A percentile compares a stretch with the other conserved stretches of the same genome.
Evolutionary conservation across 2,797 vertebrate genomes (phyloP).

Genomic region (Rhinophrynus dorsalis): DNA sequence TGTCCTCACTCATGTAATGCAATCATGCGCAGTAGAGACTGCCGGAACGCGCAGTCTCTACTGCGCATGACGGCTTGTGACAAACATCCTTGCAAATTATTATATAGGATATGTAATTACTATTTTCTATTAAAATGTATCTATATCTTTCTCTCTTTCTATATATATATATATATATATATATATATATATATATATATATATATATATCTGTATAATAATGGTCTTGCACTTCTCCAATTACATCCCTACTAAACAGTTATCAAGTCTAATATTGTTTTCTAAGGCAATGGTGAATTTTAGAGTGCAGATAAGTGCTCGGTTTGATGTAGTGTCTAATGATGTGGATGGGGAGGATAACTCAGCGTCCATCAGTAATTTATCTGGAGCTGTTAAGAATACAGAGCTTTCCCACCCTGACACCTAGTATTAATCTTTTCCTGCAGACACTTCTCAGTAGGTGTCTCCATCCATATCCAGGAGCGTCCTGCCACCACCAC

Average conservation of each 20-base stretch:
- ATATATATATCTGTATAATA: slow-evolving; percentile 25
- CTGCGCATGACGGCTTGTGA: no score
- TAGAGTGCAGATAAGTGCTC: slow-evolving; percentile 80
- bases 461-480: slow-evolving; percentile 79
- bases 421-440: slow-evolving; percentile 88
- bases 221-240: slow-evolving; percentile 25
- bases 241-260: slow-evolving; percentile 35
- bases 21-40: no score
- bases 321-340: slow-evolving; percentile 83
- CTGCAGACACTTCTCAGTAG: slow-evolving; percentile 85
- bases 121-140: no score
- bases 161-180: background rate
- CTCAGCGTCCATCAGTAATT: slow-evolving; percentile 81
- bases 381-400: slow-evolving; percentile 82
- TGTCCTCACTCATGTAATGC: no score
- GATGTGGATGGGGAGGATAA: slow-evolving; percentile 82
- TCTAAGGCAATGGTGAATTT: slow-evolving; percentile 60
- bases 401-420: slow-evolving; percentile 80
- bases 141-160: no score
- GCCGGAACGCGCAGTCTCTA: no score
- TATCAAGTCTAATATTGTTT: slow-evolving; percentile 42
- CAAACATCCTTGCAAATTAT: no score
- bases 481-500: slow-evolving; percentile 69
- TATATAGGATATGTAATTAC: no score
- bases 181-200: slow-evolving; percentile 39